Percentiles rank a stretch among this genome's conserved stretches.
phyloP scores from a whole-genome alignment of 2,888 invertebrate species.

The Drosophila hamatofila region DNA sequence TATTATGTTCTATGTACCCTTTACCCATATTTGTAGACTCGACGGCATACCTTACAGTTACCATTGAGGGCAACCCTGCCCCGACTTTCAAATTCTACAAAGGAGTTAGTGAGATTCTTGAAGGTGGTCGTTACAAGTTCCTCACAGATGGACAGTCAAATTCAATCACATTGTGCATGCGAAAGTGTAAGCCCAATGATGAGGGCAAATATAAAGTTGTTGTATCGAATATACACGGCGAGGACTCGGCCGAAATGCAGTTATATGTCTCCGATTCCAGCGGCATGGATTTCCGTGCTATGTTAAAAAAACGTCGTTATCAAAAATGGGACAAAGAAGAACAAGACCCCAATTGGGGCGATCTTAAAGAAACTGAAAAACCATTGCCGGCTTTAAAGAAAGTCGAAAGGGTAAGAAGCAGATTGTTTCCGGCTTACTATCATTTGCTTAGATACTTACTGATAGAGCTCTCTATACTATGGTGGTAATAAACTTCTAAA shows the following conservation, averaged over 20 bases:
- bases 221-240: conserved; percentile 96
- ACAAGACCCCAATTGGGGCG: conserved; percentile 96
- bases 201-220: conserved; percentile 98
- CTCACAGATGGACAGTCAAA: conserved; percentile 97
- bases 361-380: conserved; percentile 96
- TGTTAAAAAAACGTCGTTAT: conserved; percentile 98
- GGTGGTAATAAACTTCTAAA: not conserved
- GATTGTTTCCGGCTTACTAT: conserved; percentile 15
- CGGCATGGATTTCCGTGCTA: conserved; percentile 99
- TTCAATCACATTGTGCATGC: conserved; percentile 96
- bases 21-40: conserved; percentile 88
- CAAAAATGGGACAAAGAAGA: conserved; percentile 97
- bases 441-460: conserved; percentile 17
- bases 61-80: conserved; percentile 97
- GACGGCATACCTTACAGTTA: conserved; percentile 96
- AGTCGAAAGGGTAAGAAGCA: conserved; percentile 93
- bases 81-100: conserved; percentile 98
- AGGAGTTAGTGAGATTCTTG: conserved; percentile 96
- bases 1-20: conserved; percentile 15
- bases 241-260: conserved; percentile 97
- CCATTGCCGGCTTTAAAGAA: conserved; percentile 94
- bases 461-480: conserved; percentile 14
- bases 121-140: conserved; percentile 97
- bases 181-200: conserved; percentile 98
- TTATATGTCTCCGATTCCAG: conserved; percentile 98